Evolutionary conservation across 2,888 invertebrate species (phyloP).

Genomic region (Torymus auratus): DNA sequence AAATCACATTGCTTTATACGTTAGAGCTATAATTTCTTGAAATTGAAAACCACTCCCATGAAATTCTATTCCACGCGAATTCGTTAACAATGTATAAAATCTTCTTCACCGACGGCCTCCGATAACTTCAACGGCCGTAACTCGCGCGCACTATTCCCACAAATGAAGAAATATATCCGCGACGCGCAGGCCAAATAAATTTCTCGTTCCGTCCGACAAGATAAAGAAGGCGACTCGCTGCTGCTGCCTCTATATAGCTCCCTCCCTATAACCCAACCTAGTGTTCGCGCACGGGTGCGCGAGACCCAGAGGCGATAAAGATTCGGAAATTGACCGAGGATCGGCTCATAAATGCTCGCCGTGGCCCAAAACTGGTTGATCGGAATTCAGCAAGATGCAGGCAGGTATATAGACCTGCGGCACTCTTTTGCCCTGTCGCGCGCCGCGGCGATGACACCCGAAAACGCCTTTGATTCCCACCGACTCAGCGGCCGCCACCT

Average conservation of each 20-base stretch:
- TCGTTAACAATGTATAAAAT: slow-evolving; percentile 21
- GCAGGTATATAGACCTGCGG: slow-evolving; percentile 66
- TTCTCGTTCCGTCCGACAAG: slow-evolving; percentile 46
- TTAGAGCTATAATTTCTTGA: no score
- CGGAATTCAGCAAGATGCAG: slow-evolving; percentile 71
- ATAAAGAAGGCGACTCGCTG: slow-evolving; percentile 43
- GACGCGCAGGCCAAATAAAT: slow-evolving; percentile 43
- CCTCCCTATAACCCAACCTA: background rate
- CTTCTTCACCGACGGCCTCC: slow-evolving; percentile 5
- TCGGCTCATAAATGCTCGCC: slow-evolving; percentile 24
- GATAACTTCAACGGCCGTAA: slow-evolving; percentile 10
- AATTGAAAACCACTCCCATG: no score
- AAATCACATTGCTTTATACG: no score
- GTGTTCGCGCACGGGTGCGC: no score
- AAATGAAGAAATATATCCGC: slow-evolving; percentile 54
- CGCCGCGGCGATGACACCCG: slow-evolving; percentile 67
- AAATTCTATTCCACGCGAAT: background rate
- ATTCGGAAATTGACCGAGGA: slow-evolving; percentile 48
- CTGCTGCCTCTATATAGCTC: no score
- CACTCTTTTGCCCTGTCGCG: slow-evolving; percentile 68
- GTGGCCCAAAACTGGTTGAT: slow-evolving; percentile 71
- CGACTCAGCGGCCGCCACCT: slow-evolving; percentile 64
- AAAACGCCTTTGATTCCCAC: slow-evolving; percentile 72
- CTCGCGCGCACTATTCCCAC: slow-evolving; percentile 26
- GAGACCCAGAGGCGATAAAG: slow-evolving; percentile 46